Percentiles rank a stretch among this genome's conserved stretches.
Conservation (phyloP, 2,888 invertebrate genomes). For the Nephrotoma appendiculata region DNA sequence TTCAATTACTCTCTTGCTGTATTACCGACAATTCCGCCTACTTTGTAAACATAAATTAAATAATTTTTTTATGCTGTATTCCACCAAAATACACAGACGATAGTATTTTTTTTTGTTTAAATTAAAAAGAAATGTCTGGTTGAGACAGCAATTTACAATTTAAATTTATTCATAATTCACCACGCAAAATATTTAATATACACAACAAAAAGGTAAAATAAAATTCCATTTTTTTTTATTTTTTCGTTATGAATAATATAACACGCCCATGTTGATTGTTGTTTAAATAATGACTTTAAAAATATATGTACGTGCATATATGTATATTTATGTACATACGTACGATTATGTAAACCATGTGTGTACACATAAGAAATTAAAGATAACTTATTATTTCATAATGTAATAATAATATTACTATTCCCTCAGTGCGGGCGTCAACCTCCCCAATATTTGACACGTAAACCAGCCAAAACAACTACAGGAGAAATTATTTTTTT, state of each 20-base stretch:
- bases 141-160: neutral
- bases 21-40: neutral
- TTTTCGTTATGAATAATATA: neutral
- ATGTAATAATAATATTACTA: neutral
- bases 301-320: neutral
- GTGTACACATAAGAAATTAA: neutral
- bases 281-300: neutral
- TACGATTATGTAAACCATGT: neutral
- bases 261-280: neutral
- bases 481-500: neutral
- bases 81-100: neutral
- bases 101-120: neutral
- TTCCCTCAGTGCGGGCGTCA: neutral
- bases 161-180: neutral
- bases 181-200: neutral
- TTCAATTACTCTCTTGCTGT: neutral
- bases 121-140: slow-evolving; percentile 2
- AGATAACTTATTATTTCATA: neutral
- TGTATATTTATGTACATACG: neutral
- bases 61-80: neutral
- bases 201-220: neutral
- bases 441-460: neutral
- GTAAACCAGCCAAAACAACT: neutral
- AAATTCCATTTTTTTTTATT: neutral
- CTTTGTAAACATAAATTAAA: neutral